Evolutionary conservation across 2,888 invertebrate genomes (phyloP).

Genomic region (Chymomyza procnemis): DNA sequence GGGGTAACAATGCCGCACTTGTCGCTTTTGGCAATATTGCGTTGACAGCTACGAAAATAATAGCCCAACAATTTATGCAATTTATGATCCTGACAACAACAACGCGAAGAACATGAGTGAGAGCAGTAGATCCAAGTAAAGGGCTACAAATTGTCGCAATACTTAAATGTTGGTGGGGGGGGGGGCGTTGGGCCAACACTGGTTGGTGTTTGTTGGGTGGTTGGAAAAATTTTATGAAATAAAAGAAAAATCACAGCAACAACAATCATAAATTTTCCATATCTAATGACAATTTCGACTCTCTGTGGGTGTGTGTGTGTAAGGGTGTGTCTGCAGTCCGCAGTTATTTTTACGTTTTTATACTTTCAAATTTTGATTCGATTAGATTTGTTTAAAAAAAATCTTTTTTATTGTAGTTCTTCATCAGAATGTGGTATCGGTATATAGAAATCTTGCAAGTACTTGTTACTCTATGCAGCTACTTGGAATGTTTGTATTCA

Average conservation of each 20-base stretch:
- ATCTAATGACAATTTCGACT: constrained; percentile 71
- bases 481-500: no score
- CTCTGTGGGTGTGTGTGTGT: background rate
- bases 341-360: constrained; percentile 40
- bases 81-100: constrained; percentile 58
- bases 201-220: constrained; percentile 12
- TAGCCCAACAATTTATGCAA: constrained; percentile 74
- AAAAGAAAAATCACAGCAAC: constrained; percentile 62
- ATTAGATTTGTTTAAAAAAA: constrained; percentile 50
- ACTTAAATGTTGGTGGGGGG: background rate
- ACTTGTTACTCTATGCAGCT: no score
- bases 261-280: constrained; percentile 75
- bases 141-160: constrained; percentile 20
- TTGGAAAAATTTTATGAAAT: constrained; percentile 6
- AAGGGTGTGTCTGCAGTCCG: constrained; percentile 3
- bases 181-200: background rate
- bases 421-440: no score
- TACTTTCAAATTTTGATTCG: constrained; percentile 46
- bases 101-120: background rate
- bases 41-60: constrained; percentile 74
- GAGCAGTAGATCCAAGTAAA: constrained; percentile 1
- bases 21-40: constrained; percentile 64
- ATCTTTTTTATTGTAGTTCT: constrained; percentile 35
- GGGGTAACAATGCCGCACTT: background rate
- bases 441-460: no score